Base-by-base conservation (phyloP, 2,113 vertebrate genomes). In the Eretmochelys imbricata region DNA sequence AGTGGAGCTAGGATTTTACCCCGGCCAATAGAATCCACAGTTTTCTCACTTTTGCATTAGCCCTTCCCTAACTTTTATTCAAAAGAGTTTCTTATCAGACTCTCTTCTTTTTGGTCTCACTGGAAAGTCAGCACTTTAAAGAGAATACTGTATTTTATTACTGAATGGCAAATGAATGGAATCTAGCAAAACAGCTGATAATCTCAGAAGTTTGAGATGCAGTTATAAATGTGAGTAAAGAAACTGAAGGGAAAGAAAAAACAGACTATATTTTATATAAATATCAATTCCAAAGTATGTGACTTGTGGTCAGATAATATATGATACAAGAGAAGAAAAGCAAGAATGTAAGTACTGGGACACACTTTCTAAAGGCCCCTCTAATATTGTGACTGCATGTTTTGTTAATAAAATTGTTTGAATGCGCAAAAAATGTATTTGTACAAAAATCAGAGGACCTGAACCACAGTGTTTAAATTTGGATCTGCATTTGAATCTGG, bases 311-410 rank as follows among this genome's bases (percentile, higher is more conserved):
- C 88, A 95, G 94, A 96, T 94, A 96, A 93, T 8, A 95, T 96
- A 90, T 93, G 93, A 94, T 93, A 93, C 93, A 96, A 94, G 51
- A 55, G 80, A 89, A 94, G 78, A 59, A 91, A 92, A 91, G 89
- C 59, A 90, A 95, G 78, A 94, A 96, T 89, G 82, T 94, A 96
- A 95, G 96, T 93, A 95, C 91, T 84, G 87, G 85, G 85, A 93
- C 83, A 95, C 80, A 95, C 88, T 85, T 87, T 92, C 90, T 86
- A 96, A 97, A 97, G 96, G 96, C 85, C 94, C 81, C 82, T 93
- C 95, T 97, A 96, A 46, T 97, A 95, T 94, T 93, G 94, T 90
- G 96, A 95, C 95, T 96, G 95, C 5, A 29, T 95, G 55, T 96
- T 96, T 97, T 96, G 94, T 85, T 0, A 86, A 95, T 62, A 91